Conservation (phyloP, 2,113 vertebrate genomes). For the Myotis lucifugus region DNA sequence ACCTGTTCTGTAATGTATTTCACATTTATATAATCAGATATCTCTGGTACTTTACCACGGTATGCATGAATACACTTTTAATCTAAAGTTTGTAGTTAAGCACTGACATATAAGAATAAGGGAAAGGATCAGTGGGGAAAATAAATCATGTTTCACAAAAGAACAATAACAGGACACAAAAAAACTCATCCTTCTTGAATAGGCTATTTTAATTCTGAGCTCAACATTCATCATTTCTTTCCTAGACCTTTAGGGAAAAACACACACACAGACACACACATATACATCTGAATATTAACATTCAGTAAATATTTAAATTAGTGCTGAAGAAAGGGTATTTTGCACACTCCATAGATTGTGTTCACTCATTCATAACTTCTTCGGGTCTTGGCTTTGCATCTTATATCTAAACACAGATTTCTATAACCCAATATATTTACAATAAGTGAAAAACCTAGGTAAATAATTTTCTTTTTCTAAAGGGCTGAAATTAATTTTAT, state of each 20-base stretch:
- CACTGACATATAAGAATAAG: neutral
- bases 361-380: slow-evolving; percentile 67
- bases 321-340: slow-evolving; percentile 34
- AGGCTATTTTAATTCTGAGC: slow-evolving; percentile 56
- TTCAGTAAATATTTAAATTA: slow-evolving; percentile 74
- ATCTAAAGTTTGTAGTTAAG: slow-evolving; percentile 30
- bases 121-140: neutral
- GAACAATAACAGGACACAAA: slow-evolving; percentile 17
- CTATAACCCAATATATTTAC: slow-evolving; percentile 49
- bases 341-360: slow-evolving; percentile 39
- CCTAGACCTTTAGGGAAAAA: slow-evolving; percentile 40
- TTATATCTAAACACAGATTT: slow-evolving; percentile 51
- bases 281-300: slow-evolving; percentile 58
- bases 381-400: slow-evolving; percentile 51
- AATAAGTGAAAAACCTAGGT: slow-evolving; percentile 51
- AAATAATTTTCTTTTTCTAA: slow-evolving; percentile 53
- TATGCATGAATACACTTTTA: slow-evolving; percentile 33
- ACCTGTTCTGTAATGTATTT: neutral
- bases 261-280: neutral
- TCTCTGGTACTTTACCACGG: neutral
- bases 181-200: slow-evolving; percentile 12
- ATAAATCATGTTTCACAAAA: slow-evolving; percentile 53
- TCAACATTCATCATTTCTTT: slow-evolving; percentile 54
- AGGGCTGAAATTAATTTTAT: slow-evolving; percentile 57
- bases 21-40: neutral